Evolutionary conservation across 92 coral and sea anemone species (phyloP).

Genomic region (Palythoa grandiflora): DNA sequence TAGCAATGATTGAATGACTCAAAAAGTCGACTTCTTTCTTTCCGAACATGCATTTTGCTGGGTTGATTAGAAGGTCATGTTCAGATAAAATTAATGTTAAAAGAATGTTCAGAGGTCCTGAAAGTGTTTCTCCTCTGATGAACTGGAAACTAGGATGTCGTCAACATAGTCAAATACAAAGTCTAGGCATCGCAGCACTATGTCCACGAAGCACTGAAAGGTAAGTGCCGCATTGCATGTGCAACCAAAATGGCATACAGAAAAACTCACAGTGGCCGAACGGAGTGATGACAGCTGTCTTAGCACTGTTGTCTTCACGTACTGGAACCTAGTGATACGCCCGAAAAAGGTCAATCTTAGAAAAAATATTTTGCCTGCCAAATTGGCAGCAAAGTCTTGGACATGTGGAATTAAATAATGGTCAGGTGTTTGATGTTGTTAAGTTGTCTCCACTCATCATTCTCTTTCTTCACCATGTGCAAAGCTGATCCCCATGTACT

Average conservation of each 20-base stretch:
- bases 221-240: constrained; percentile 49
- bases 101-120: constrained; percentile 55
- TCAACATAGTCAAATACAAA: constrained; percentile 51
- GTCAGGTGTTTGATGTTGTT: not conserved
- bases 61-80: constrained; percentile 23
- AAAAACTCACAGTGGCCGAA: constrained; percentile 62
- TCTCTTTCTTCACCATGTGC: constrained; percentile 56
- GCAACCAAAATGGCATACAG: constrained; percentile 41
- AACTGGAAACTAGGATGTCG: constrained; percentile 37
- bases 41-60: constrained; percentile 60
- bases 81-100: constrained; percentile 53
- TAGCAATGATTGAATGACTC: constrained; percentile 21
- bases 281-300: constrained; percentile 59
- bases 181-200: constrained; percentile 40
- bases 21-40: constrained; percentile 49
- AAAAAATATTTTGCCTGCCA: not conserved
- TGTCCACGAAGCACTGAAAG: constrained; percentile 62
- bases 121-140: constrained; percentile 11
- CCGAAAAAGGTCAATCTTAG: constrained; percentile 51
- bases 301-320: constrained; percentile 45
- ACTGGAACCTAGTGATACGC: constrained; percentile 70
- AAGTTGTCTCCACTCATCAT: constrained; percentile 64
- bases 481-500: constrained; percentile 72
- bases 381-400: not conserved
- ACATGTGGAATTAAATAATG: not conserved